Evolutionary conservation across 30 jellyfish, hydroid and myxozoan species (phyloP), one percentile per base, ranked within the genome.

Genomic region (Chrysaora quinquecirrha): DNA sequence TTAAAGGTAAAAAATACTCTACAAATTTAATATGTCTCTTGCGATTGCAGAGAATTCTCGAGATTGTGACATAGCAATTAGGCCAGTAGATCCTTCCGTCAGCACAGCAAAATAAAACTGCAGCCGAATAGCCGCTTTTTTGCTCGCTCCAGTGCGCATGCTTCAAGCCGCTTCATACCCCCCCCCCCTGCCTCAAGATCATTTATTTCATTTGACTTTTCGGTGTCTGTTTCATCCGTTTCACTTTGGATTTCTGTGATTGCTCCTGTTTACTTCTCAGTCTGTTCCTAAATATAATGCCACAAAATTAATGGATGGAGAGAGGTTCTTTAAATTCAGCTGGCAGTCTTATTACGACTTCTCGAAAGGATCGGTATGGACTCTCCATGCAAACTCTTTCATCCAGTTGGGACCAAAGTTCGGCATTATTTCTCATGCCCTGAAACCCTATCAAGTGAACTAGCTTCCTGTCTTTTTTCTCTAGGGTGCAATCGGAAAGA

Each of bases 331-430:
- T 72, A 72, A 72, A 72, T 47, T 72, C 84, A 34, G 71, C 75
- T 6, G 84, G 84, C 72, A 72, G 75, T 34, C 84, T 38, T 72
- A 72, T n/a, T 16, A 72, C 48, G 22, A 72, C 84, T 47, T 72
- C 84, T 72, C 71, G 84, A 47, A 72, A 72, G 6, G 84, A 72
- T 25, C 71, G 35, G 84, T 72, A 72, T 49, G 84, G 84, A 47
- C 52, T 72, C 11, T 72, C 84, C 31, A 34, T 72, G 72, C 84
- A 72, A 21, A 49, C 71, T 34, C 72, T 38, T 47, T 72, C 70
- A 74, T 74, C 74, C 28, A 74, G 19, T 74, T 27, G 23, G 60
- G 86, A 56, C 86, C 86, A 74, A 1, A 74, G 74, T 32, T 74
- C 74, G 0, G 86, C 86, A 74, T 74, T 74, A 46, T 29, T 49